Percentiles rank a stretch among this genome's conserved stretches.
These are phyloP conservation scores for Bradypodion ventrale DNA, from an alignment of 2,797 vertebrate genomes.

Conservation along the genomic window DNA sequence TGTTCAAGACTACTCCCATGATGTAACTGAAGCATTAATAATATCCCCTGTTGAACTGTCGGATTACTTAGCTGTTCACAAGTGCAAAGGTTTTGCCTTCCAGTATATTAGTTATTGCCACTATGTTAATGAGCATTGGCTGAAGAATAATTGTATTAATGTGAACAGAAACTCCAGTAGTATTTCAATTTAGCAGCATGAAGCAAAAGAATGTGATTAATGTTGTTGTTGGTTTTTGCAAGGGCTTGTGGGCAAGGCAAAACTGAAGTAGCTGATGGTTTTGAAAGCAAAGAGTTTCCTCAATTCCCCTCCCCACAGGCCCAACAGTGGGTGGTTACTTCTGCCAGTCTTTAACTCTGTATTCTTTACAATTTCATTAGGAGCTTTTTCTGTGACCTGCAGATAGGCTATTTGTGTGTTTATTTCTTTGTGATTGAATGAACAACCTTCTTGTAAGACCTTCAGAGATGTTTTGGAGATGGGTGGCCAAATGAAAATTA, in stretches of 20 bases:
- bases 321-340: slow-evolving; percentile 25
- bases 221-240: slow-evolving; percentile 2
- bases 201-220: slow-evolving; percentile 36
- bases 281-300: not conserved
- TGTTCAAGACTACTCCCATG: slow-evolving; percentile 21
- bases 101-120: slow-evolving; percentile 5
- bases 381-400: not conserved
- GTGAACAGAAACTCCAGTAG: not conserved
- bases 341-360: slow-evolving; percentile 18
- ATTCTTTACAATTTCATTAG: slow-evolving; percentile 26
- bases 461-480: not conserved
- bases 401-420: slow-evolving; percentile 5
- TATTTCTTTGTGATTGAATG: not conserved
- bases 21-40: slow-evolving; percentile 51
- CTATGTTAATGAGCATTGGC: slow-evolving; percentile 6
- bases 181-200: slow-evolving; percentile 8
- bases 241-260: slow-evolving; percentile 24
- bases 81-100: slow-evolving; percentile 12
- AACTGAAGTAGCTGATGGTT: slow-evolving; percentile 25
- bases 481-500: not conserved
- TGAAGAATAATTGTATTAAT: slow-evolving; percentile 22
- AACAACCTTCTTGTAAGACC: not conserved
- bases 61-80: slow-evolving; percentile 35
- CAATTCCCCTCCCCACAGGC: slow-evolving; percentile 8
- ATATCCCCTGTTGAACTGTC: slow-evolving; percentile 39